phyloP scores from a whole-genome alignment of 92 coral and sea anemone species.

The Pocillopora meandrina region DNA sequence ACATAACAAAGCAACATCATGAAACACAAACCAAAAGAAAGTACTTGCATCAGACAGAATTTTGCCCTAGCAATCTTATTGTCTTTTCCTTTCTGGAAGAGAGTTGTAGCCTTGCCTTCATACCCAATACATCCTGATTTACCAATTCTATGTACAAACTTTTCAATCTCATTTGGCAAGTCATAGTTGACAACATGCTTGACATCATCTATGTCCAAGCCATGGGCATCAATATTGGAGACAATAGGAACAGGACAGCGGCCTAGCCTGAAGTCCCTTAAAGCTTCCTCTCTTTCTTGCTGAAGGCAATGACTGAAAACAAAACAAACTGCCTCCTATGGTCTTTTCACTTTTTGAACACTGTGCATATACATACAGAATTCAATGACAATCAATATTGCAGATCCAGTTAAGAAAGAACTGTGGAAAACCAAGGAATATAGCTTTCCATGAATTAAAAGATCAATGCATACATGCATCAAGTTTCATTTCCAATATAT shows the following conservation, averaged over 20 bases:
- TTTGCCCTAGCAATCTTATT: slow-evolving; percentile 87
- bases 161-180: slow-evolving; percentile 82
- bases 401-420: too few relatives aligned
- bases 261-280: slow-evolving; percentile 84
- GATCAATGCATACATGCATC: too few relatives aligned
- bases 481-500: too few relatives aligned
- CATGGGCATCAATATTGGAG: slow-evolving; percentile 94
- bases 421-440: too few relatives aligned
- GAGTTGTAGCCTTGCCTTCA: slow-evolving; percentile 83
- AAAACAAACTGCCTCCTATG: not conserved
- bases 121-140: slow-evolving; percentile 93
- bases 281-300: slow-evolving; percentile 85
- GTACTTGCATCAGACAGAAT: slow-evolving; percentile 94
- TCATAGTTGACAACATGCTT: slow-evolving; percentile 94
- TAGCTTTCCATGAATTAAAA: too few relatives aligned
- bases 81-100: slow-evolving; percentile 82
- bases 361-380: too few relatives aligned
- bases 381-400: too few relatives aligned
- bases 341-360: not conserved
- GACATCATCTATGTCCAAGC: slow-evolving; percentile 87
- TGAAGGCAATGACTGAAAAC: slow-evolving; percentile 79
- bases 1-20: not conserved
- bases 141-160: slow-evolving; percentile 93
- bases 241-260: slow-evolving; percentile 88
- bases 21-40: not conserved